phyloP scores from a whole-genome alignment of 2,797 vertebrate genomes.

The Podarcis lilfordi region DNA sequence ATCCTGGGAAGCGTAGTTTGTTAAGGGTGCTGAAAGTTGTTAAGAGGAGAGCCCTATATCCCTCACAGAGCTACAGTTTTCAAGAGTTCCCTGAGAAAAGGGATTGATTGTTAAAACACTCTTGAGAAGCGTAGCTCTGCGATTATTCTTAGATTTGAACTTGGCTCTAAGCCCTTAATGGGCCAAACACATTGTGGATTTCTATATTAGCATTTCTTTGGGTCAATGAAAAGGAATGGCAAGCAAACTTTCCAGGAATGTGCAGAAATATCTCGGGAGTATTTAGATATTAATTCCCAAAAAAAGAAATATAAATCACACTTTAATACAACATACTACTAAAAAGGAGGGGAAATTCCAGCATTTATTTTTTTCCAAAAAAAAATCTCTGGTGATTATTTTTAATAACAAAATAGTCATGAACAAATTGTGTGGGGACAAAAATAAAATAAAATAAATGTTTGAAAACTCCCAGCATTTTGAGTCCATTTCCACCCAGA shows the following conservation, averaged over 20 bases:
- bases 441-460: constrained; percentile 15
- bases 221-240: background rate
- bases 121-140: no score
- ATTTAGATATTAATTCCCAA: background rate
- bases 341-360: constrained; percentile 25
- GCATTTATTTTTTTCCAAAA: constrained; percentile 33
- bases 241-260: background rate
- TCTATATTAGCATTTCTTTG: background rate
- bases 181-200: background rate
- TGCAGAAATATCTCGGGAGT: background rate
- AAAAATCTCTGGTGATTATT: constrained; percentile 1
- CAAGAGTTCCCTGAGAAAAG: background rate
- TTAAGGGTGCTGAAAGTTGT: no score
- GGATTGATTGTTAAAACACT: background rate
- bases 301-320: constrained; percentile 30
- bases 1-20: no score
- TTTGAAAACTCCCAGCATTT: constrained; percentile 38
- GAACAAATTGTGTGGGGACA: background rate
- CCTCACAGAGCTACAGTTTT: background rate
- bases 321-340: constrained; percentile 30
- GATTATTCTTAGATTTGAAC: background rate
- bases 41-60: background rate
- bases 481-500: constrained; percentile 30
- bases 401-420: constrained; percentile 35
- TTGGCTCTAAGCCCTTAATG: background rate